Evolutionary conservation across 1,140 invertebrate species (phyloP).

Genomic region (Antheraea mylitta): DNA sequence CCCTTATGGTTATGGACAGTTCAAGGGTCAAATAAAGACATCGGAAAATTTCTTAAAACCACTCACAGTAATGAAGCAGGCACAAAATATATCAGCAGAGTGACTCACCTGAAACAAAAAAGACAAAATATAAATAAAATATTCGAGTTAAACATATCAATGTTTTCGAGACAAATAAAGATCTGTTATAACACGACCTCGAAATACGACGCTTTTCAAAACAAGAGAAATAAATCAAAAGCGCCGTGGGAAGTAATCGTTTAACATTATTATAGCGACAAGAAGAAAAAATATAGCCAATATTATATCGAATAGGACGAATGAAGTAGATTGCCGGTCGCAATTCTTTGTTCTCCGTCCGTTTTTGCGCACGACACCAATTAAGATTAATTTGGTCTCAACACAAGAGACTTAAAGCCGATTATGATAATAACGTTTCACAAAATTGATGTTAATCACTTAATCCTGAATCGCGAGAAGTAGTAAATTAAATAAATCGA

Average conservation of each 20-base stretch:
- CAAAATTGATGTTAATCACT: neutral
- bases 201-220: conserved; percentile 2
- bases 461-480: neutral
- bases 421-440: neutral
- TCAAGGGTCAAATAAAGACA: neutral
- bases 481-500: neutral
- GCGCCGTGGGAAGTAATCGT: conserved; percentile 6
- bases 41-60: neutral
- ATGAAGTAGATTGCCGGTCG: conserved; percentile 5
- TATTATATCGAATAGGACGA: conserved; percentile 3
- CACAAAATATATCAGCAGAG: neutral
- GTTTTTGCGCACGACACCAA: conserved; percentile 9
- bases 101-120: conserved; percentile 16
- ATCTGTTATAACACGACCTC: neutral
- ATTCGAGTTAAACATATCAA: neutral
- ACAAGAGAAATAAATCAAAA: conserved; percentile 2
- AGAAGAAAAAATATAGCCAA: neutral
- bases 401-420: neutral
- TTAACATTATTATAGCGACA: neutral
- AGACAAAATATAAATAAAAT: conserved; percentile 4
- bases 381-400: neutral
- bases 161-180: neutral
- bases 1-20: too few relatives aligned
- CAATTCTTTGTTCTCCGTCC: conserved; percentile 2
- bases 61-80: neutral